Percentiles rank a stretch among this genome's conserved stretches.
Evolutionary conservation across 2,888 invertebrate species (phyloP).

Genomic region (Xanthorhoe designata): DNA sequence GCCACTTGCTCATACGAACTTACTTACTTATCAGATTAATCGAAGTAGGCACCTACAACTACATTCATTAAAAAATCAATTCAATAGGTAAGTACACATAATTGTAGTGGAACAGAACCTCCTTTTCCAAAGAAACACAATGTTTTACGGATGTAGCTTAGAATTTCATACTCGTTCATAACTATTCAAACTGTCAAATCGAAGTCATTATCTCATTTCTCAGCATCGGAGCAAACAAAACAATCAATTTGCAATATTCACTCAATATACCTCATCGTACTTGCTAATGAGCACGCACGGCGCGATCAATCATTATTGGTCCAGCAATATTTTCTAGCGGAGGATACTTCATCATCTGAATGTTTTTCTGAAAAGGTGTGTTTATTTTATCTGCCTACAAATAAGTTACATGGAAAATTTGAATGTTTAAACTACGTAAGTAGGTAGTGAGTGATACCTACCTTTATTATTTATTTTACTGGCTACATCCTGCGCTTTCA

Average conservation of each 20-base stretch:
- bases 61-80: too few species aligned
- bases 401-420: not conserved
- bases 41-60: too few species aligned
- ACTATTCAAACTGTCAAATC: constrained; percentile 13
- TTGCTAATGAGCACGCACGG: constrained; percentile 52
- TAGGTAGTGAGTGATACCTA: not conserved
- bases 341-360: constrained; percentile 26
- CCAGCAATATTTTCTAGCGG: constrained; percentile 26
- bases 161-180: too few species aligned
- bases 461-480: too few species aligned
- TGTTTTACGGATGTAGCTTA: too few species aligned
- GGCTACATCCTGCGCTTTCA: too few species aligned
- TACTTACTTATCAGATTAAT: too few species aligned
- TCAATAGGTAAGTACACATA: too few species aligned
- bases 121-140: too few species aligned
- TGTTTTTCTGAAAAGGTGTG: constrained; percentile 28
- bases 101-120: too few species aligned
- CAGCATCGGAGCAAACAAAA: constrained; percentile 28
- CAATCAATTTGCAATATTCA: constrained; percentile 27
- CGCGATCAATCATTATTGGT: constrained; percentile 49
- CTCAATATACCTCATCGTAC: constrained; percentile 37
- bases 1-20: too few species aligned
- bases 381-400: not conserved
- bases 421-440: not conserved
- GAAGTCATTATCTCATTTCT: constrained; percentile 19